phyloP scores from a whole-genome alignment of 2,888 invertebrate genomes.

The Serripes groenlandicus region DNA sequence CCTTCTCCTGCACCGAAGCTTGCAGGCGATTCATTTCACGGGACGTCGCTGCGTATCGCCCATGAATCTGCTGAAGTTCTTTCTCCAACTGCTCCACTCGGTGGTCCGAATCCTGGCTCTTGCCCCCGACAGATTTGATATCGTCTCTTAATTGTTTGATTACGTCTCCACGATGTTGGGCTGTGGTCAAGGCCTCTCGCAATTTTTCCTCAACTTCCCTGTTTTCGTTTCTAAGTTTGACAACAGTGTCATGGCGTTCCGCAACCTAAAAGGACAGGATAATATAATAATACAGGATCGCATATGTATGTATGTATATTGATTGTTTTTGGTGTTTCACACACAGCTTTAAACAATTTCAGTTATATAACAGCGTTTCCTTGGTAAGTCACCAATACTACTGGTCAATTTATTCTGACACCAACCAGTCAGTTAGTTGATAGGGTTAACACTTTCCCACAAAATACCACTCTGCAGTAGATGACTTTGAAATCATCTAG shows the following conservation, averaged over 20 bases:
- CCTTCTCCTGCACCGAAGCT: constrained; percentile 81
- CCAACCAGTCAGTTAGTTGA: too few species aligned
- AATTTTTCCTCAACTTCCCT: constrained; percentile 83
- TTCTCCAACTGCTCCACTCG: constrained; percentile 77
- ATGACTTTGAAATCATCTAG: too few species aligned
- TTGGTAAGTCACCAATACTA: too few species aligned
- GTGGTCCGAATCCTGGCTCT: constrained; percentile 74
- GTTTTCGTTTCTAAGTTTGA: constrained; percentile 80
- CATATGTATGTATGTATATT: too few species aligned
- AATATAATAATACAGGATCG: not conserved
- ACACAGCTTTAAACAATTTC: too few species aligned
- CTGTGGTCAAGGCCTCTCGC: constrained; percentile 79
- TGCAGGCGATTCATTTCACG: constrained; percentile 82
- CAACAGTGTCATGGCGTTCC: constrained; percentile 82
- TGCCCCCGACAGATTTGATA: constrained; percentile 74
- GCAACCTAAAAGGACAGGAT: constrained; percentile 77
- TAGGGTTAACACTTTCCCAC: too few species aligned
- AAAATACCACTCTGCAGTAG: too few species aligned
- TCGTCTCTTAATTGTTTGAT: constrained; percentile 83
- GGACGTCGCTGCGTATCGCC: constrained; percentile 74
- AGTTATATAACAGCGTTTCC: too few species aligned
- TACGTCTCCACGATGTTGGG: constrained; percentile 82
- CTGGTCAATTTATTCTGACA: too few species aligned
- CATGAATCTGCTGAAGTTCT: constrained; percentile 77
- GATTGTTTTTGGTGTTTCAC: too few species aligned